These are phyloP conservation scores for Pandion haliaetus DNA, from an alignment of 2,113 vertebrate genomes.

Conservation along the genomic window DNA sequence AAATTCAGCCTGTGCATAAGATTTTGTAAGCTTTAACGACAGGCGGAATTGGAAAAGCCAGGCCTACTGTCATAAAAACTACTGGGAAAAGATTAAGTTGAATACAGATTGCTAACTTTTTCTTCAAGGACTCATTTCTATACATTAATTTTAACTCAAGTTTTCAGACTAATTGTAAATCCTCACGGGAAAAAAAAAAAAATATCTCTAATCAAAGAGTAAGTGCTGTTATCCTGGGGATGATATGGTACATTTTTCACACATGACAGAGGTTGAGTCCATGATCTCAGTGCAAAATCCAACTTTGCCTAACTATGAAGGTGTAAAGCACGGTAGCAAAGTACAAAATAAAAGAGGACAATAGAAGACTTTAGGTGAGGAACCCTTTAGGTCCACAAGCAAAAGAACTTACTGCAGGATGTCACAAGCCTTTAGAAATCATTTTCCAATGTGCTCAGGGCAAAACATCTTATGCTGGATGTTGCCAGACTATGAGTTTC, in stretches of 20 bases:
- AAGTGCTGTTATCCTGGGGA: slow-evolving; percentile 11
- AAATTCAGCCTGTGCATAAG: neutral
- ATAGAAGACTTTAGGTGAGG: neutral
- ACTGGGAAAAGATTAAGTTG: neutral
- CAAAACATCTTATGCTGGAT: neutral
- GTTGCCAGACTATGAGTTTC: neutral
- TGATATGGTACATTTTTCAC: slow-evolving; percentile 49
- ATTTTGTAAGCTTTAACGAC: neutral
- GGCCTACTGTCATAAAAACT: neutral
- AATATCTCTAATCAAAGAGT: slow-evolving; percentile 7
- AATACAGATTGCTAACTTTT: neutral
- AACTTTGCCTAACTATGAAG: neutral
- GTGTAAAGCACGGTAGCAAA: neutral
- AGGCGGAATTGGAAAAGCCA: neutral
- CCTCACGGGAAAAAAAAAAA: neutral
- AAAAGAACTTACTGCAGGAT: neutral
- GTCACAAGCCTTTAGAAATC: neutral
- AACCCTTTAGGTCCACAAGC: neutral
- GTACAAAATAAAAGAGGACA: neutral
- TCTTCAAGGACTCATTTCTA: slow-evolving; percentile 28
- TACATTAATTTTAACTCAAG: slow-evolving; percentile 22
- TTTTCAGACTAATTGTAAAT: slow-evolving; percentile 40
- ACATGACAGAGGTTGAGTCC: slow-evolving; percentile 38
- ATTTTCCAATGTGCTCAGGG: neutral
- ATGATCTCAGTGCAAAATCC: slow-evolving; percentile 17